Evolutionary conservation across 2,888 invertebrate genomes (phyloP).

Genomic region (Gibbula magus): DNA sequence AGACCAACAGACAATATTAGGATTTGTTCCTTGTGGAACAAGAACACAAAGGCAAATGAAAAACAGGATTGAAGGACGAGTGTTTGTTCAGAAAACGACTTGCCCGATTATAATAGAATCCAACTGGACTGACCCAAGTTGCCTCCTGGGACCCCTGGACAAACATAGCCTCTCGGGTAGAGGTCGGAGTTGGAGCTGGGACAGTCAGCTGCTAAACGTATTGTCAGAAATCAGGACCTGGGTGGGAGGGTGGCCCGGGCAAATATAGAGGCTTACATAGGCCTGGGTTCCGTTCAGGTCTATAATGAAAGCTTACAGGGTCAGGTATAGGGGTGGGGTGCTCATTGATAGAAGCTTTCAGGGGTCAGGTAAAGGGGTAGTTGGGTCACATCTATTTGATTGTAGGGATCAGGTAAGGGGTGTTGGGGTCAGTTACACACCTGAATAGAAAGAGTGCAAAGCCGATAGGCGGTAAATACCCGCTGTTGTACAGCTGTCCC

Average conservation of each 20-base stretch:
- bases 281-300: too few species aligned
- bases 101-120: not conserved
- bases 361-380: too few species aligned
- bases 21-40: constrained; percentile 1
- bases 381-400: too few species aligned
- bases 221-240: constrained; percentile 2
- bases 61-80: not conserved
- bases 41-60: constrained; percentile 18
- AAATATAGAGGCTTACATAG: too few species aligned
- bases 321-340: too few species aligned
- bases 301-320: too few species aligned
- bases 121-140: not conserved
- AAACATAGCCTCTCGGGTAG: not conserved
- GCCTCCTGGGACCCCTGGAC: not conserved
- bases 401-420: not conserved
- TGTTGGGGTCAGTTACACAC: not conserved
- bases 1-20: constrained; percentile 3
- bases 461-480: constrained; percentile 10
- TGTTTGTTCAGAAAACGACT: constrained; percentile 21
- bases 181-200: not conserved
- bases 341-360: too few species aligned
- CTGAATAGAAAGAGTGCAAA: constrained; percentile 6
- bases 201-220: constrained; percentile 12
- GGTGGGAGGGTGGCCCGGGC: too few species aligned
- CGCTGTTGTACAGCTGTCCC: not conserved